Evolutionary conservation across 2,113 vertebrate species (phyloP).

Genomic region (Dryoscopus gambensis): DNA sequence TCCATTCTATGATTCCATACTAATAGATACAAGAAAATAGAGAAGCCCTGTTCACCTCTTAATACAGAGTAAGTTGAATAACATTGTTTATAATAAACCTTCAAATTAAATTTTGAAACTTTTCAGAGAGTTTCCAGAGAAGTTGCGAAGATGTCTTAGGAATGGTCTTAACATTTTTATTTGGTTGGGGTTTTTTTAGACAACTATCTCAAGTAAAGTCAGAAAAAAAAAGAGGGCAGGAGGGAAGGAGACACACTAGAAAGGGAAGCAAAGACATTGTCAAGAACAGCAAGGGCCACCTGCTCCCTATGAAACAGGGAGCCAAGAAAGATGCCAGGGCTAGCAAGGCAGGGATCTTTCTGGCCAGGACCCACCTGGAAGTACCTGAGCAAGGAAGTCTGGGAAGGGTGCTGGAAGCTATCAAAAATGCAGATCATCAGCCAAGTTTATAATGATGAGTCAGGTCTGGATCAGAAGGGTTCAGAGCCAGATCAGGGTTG

Average conservation of each 20-base stretch:
- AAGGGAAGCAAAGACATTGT: background rate
- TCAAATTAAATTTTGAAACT: background rate
- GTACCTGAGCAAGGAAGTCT: background rate
- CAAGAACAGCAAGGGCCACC: background rate
- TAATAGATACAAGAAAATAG: background rate
- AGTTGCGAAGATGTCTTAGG: background rate
- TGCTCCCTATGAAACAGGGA: background rate
- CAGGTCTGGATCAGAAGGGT: background rate
- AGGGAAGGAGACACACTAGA: rapidly evolving
- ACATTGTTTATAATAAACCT: background rate
- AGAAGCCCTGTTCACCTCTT: background rate
- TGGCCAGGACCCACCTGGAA: background rate
- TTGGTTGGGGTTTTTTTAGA: background rate
- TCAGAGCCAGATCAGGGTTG: background rate
- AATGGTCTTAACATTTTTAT: background rate
- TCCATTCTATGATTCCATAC: background rate
- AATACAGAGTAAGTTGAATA: background rate
- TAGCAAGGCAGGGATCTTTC: background rate
- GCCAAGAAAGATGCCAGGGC: background rate
- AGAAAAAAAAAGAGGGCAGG: rapidly evolving
- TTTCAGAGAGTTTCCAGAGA: background rate
- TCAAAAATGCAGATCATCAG: background rate
- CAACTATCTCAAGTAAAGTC: background rate
- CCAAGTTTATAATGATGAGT: background rate
- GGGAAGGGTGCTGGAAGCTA: background rate